A percentile compares a stretch with the other conserved stretches of the same genome.
phyloP scores from a whole-genome alignment of 1,140 invertebrate species.

The Achatina immaculata region DNA sequence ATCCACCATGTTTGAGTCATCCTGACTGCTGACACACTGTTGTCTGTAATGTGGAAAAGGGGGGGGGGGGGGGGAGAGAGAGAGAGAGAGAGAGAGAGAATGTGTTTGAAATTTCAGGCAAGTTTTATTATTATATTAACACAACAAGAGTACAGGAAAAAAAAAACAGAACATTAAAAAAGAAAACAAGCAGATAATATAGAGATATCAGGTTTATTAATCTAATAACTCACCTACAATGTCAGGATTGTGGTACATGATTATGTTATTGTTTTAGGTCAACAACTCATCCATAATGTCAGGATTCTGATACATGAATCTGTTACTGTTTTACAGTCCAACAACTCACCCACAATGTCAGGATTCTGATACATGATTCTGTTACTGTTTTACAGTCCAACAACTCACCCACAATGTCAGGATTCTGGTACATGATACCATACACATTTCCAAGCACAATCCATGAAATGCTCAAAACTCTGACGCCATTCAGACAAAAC shows the following conservation, averaged over 20 bases:
- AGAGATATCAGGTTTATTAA: too few relatives aligned
- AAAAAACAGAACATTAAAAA: too few relatives aligned
- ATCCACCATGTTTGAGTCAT: constrained; percentile 46
- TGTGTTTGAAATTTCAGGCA: background rate
- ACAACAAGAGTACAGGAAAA: too few relatives aligned
- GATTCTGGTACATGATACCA: constrained; percentile 32
- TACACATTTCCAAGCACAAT: constrained; percentile 45
- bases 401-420: constrained; percentile 44
- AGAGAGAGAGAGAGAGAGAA: too few relatives aligned
- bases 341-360: too few relatives aligned
- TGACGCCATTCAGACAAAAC: constrained; percentile 47
- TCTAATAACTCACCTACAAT: constrained; percentile 40
- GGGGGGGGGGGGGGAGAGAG: too few relatives aligned
- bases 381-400: too few relatives aligned
- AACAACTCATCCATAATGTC: too few relatives aligned
- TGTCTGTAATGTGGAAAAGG: constrained; percentile 35
- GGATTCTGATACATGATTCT: constrained; percentile 36
- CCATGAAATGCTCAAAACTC: constrained; percentile 47
- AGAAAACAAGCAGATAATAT: too few relatives aligned
- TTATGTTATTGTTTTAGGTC: too few relatives aligned
- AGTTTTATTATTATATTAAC: too few relatives aligned
- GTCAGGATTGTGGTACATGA: constrained; percentile 36
- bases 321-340: too few relatives aligned
- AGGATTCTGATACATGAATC: constrained; percentile 30
- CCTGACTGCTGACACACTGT: constrained; percentile 41